Conservation (phyloP, 2,797 vertebrate species). For the Muraenolepis orangiensis region DNA sequence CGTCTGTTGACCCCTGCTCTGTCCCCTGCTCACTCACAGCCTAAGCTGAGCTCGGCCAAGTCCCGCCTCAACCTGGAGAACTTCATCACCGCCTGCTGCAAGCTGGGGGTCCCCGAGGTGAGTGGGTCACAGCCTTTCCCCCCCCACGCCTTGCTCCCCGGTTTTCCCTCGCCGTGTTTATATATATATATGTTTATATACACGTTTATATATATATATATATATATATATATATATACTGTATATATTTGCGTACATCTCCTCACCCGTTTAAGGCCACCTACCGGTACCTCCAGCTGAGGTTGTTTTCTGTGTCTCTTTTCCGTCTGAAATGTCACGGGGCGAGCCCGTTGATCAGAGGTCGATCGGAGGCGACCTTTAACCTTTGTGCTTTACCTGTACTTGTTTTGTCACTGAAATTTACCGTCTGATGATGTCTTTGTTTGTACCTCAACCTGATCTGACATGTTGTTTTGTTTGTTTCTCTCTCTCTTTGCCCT, state of each 20-base stretch:
- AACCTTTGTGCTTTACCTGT: neutral
- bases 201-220: too few relatives aligned
- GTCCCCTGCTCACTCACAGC: constrained; percentile 64
- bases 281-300: neutral
- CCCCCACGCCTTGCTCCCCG: neutral
- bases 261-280: neutral
- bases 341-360: neutral
- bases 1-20: neutral
- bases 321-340: neutral
- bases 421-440: neutral
- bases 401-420: neutral
- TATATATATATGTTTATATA: too few relatives aligned
- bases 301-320: neutral
- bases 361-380: neutral
- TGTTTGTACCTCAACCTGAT: neutral
- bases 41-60: constrained; percentile 84
- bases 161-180: neutral
- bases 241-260: neutral
- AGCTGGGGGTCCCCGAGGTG: constrained; percentile 87
- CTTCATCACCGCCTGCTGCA: constrained; percentile 84
- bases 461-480: neutral
- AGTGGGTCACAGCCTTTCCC: neutral
- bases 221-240: too few relatives aligned
- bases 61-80: constrained; percentile 85
- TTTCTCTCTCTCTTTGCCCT: neutral